phyloP scores from a whole-genome alignment of 2,888 invertebrate genomes.

The Adelphocoris suturalis region DNA sequence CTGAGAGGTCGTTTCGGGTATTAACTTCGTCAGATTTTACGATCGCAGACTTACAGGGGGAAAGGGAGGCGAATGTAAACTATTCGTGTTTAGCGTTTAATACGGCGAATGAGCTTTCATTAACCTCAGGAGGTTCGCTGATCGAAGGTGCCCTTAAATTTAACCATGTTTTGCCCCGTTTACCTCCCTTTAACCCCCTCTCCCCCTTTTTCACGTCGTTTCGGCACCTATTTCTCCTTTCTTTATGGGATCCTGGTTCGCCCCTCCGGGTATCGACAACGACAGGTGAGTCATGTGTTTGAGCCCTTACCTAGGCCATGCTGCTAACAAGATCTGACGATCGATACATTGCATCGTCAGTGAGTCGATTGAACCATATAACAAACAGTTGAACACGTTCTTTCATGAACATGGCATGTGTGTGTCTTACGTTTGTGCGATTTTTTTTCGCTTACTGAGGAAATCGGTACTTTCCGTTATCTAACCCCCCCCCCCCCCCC shows the following conservation, averaged over 20 bases:
- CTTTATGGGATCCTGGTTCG: constrained; percentile 14
- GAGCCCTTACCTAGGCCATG: not conserved
- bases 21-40: constrained; percentile 45
- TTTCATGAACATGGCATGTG: too few species aligned
- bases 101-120: constrained; percentile 56
- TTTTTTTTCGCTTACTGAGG: too few species aligned
- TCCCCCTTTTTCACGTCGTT: constrained; percentile 12
- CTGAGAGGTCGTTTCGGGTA: constrained; percentile 34
- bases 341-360: not conserved
- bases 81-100: constrained; percentile 63
- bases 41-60: constrained; percentile 47
- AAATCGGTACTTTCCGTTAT: too few species aligned
- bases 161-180: not conserved
- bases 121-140: constrained; percentile 37
- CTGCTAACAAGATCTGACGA: not conserved
- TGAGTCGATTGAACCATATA: not conserved
- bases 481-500: too few species aligned
- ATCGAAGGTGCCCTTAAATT: constrained; percentile 40
- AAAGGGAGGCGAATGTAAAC: constrained; percentile 39
- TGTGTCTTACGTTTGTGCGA: too few species aligned
- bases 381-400: not conserved
- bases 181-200: not conserved
- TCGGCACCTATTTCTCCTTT: constrained; percentile 41
- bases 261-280: not conserved
- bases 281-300: not conserved